phyloP scores from a whole-genome alignment of 2,113 vertebrate species.

The Brienomyrus longianalis region DNA sequence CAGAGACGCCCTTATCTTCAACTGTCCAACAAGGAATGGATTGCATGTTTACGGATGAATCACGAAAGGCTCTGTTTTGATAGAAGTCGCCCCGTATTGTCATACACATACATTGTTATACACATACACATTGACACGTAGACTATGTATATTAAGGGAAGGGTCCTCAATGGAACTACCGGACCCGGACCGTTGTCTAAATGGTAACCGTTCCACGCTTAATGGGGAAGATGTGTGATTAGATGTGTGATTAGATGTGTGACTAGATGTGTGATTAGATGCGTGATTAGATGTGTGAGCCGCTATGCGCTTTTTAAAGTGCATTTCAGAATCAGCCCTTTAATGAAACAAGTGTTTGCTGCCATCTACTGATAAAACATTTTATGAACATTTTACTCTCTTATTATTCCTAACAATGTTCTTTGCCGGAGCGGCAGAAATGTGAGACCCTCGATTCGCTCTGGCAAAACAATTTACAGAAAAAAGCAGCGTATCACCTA shows the following conservation, averaged over 20 bases:
- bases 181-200: neutral
- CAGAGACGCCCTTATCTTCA: neutral
- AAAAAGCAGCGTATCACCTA: neutral
- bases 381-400: neutral
- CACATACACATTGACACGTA: neutral
- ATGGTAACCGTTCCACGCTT: neutral
- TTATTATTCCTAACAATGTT: neutral
- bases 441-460: neutral
- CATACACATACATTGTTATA: neutral
- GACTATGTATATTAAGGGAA: neutral
- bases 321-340: neutral
- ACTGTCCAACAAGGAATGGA: neutral
- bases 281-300: neutral
- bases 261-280: neutral
- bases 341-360: constrained; percentile 9
- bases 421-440: neutral
- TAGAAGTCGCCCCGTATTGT: neutral
- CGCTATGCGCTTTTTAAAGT: neutral
- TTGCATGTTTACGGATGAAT: neutral
- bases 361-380: constrained; percentile 17
- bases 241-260: neutral
- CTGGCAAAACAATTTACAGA: neutral
- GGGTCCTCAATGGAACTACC: neutral
- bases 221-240: neutral
- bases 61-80: neutral